Conservation (phyloP, 2,888 invertebrate genomes). For the Crematogaster levior region DNA sequence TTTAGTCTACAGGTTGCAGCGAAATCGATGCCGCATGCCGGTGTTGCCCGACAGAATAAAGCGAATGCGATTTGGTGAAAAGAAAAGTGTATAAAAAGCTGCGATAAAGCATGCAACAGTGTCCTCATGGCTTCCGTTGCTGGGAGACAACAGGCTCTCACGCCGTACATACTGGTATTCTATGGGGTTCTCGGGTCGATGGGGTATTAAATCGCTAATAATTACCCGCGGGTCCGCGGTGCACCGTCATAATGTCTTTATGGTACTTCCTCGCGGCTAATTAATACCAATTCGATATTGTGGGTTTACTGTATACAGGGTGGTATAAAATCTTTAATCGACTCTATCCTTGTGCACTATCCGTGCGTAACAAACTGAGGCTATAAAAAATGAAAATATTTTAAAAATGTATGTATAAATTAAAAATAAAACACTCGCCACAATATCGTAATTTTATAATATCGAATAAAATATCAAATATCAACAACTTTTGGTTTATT, state of each 20-base stretch:
- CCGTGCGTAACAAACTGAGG: neutral
- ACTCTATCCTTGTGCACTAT: slow-evolving; percentile 52
- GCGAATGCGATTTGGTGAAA: slow-evolving; percentile 45
- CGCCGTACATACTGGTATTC: slow-evolving; percentile 52
- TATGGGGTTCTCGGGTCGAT: slow-evolving; percentile 70
- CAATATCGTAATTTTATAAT: neutral
- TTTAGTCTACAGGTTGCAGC: neutral
- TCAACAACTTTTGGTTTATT: neutral
- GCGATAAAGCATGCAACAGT: slow-evolving; percentile 52
- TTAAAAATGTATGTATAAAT: neutral
- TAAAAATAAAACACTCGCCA: neutral
- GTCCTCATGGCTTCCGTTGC: neutral
- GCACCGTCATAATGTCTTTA: slow-evolving; percentile 73
- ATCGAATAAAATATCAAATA: neutral
- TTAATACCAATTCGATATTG: slow-evolving; percentile 79
- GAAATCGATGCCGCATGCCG: slow-evolving; percentile 23
- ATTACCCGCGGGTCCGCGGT: slow-evolving; percentile 70
- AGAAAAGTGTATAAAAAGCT: slow-evolving; percentile 65
- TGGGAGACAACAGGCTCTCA: slow-evolving; percentile 55
- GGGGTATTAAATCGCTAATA: slow-evolving; percentile 75
- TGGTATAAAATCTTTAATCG: slow-evolving; percentile 65
- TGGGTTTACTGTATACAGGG: slow-evolving; percentile 67
- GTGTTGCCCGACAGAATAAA: neutral
- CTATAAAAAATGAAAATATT: slow-evolving; percentile 3
- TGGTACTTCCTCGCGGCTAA: slow-evolving; percentile 73